Base-by-base conservation (phyloP, 1,140 invertebrate species). In the Magallana angulata region DNA sequence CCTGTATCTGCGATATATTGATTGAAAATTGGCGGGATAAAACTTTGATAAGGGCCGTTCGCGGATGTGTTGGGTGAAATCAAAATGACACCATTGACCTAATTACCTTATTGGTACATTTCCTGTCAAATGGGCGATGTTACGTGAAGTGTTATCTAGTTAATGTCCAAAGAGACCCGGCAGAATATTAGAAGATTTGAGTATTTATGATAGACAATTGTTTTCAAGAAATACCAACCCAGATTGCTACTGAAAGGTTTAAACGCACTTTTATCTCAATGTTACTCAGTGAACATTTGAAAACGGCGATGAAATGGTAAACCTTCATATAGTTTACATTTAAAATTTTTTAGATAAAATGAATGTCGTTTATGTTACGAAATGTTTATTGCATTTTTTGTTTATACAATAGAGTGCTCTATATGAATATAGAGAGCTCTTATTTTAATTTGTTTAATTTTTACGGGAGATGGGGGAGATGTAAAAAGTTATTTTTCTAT, bases 91-190 rank as follows among this genome's bases (percentile, higher is more conserved):
- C 68, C 68, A 36, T 12, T 76, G 68, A 76, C 68, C 68, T 24
- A 76, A 76, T 76, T 36, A 76, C 24, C 68, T 76, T 7, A 12
- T 76, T 76, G 68, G 9, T 76, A 76, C 68, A 76, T 76, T 76
- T 76, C 68, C 18, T 76, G 24, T 24, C 36, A 76, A 36, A 30
- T 76, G 68, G 3, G 11, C 4, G 68, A 76, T 76, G 12, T 76
- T 76, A 30, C 68, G 36, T 76, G 12, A 76, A 76, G 24, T 76
- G 68, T 76, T 76, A 76, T 76, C 68, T 76, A 12, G 9, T 18
- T 76, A 30, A 36, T 76, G 68, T 76, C 5, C 68, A 30, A 36
- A 76, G 24, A 76, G 36, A 36, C 68, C 12, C 68, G 68, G 36
- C 18, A 76, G 11, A 76, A 76, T 76, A 76, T 48, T 48, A 48